phyloP scores from a whole-genome alignment of 2,888 invertebrate species.

The Papilio elwesi region DNA sequence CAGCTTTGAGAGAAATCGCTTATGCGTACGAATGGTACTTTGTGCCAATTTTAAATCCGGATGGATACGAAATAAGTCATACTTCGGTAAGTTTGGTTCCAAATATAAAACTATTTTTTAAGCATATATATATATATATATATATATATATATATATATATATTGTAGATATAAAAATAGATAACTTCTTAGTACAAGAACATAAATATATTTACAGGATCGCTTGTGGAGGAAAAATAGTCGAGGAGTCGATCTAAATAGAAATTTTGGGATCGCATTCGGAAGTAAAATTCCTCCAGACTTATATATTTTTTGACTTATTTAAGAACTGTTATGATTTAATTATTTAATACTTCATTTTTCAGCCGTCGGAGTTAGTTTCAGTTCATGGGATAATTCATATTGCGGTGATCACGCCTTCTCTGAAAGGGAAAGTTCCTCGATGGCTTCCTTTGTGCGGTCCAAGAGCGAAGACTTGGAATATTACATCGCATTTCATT shows the following conservation, averaged over 20 bases:
- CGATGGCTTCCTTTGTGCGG: conserved; percentile 68
- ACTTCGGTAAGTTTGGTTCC: conserved; percentile 58
- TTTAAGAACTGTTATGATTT: background rate
- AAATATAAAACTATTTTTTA: background rate
- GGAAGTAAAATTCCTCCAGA: conserved; percentile 61
- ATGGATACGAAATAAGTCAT: conserved; percentile 88
- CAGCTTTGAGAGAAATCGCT: conserved; percentile 67
- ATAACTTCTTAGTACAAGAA: background rate
- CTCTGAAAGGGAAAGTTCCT: conserved; percentile 78
- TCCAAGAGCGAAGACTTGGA: conserved; percentile 61
- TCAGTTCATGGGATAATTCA: conserved; percentile 43
- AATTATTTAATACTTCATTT: background rate
- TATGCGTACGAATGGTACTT: conserved; percentile 86
- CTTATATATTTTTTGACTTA: background rate
- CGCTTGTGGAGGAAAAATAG: conserved; percentile 86
- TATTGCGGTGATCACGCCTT: conserved; percentile 77
- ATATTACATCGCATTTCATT: conserved; percentile 86
- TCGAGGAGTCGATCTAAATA: conserved; percentile 85
- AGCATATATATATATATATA: background rate
- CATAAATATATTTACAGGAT: conserved; percentile 60
- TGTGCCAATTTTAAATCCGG: conserved; percentile 88
- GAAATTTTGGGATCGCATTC: conserved; percentile 85
- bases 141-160: background rate
- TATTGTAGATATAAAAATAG: no score
- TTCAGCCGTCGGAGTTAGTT: conserved; percentile 58